phyloP scores from a whole-genome alignment of 1,140 invertebrate species.

The Phocides pigmalion region DNA sequence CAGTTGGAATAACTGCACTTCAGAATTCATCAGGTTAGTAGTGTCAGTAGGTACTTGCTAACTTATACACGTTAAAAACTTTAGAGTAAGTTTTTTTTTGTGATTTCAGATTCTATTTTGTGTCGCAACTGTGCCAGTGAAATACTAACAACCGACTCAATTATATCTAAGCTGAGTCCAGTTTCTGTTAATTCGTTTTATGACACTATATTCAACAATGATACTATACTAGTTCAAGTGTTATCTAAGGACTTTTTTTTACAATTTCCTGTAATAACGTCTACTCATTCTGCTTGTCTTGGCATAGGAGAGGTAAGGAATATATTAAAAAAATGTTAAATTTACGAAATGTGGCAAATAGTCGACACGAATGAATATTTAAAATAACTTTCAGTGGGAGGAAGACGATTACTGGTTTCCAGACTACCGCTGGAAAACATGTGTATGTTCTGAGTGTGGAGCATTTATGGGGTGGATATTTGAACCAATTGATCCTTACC shows the following conservation, averaged over 20 bases:
- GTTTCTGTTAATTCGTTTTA: conserved; percentile 56
- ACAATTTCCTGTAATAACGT: conserved; percentile 66
- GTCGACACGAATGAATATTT: too few relatives aligned
- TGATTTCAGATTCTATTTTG: conserved; percentile 71
- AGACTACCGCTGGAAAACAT: conserved; percentile 64
- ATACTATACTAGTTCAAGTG: conserved; percentile 70
- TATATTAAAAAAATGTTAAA: too few relatives aligned
- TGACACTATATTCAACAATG: conserved; percentile 66
- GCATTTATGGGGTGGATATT: conserved; percentile 65
- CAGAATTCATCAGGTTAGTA: conserved; percentile 29
- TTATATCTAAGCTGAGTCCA: conserved; percentile 67
- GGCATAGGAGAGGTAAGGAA: conserved; percentile 66
- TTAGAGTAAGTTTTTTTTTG: not conserved
- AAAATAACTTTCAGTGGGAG: conserved; percentile 64
- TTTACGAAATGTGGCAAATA: too few relatives aligned
- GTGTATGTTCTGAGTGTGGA: conserved; percentile 67
- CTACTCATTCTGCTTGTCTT: conserved; percentile 61
- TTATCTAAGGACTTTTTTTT: conserved; percentile 65
- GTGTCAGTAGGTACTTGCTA: not conserved
- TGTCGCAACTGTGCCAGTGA: conserved; percentile 77
- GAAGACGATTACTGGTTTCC: conserved; percentile 69
- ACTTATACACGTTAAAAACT: not conserved
- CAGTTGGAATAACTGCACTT: conserved; percentile 4
- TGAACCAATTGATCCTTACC: conserved; percentile 47
- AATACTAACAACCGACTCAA: conserved; percentile 55